Base-by-base conservation (phyloP, 2,797 vertebrate species). In the Cichlasoma orientale region DNA sequence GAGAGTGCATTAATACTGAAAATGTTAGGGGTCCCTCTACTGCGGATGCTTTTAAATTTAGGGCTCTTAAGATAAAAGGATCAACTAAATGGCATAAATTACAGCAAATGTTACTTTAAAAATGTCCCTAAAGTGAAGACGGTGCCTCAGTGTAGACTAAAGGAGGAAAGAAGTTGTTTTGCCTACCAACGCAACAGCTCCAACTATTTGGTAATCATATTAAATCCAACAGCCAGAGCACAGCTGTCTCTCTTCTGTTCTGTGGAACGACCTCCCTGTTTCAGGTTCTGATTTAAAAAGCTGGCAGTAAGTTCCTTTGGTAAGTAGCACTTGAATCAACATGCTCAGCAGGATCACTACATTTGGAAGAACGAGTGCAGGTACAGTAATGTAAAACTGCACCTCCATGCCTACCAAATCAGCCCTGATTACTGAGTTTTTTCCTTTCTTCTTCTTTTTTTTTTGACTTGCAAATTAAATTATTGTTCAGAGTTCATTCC, bases 311-410 rank as follows among this genome's bases (percentile, higher is more conserved):
- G 72, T 71, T 79, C 47, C 23, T 56, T 12, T 13, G 52, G 50
- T 83, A 72, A 85, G 83, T 9, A 74, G 78, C 70, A 70, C 74
- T 82, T 77, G 66, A 90, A 88, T 86, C 83, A 88, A 61, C 79
- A 68, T 47, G 50, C 79, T 78, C 83, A 76, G 80, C 80, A 27
- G 89, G 84, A 16, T 56, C 27, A 44, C 79, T 7, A 10, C 57
- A 41, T 75, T 71, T 55, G 70, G 31, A 59, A 56, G 33, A 47
- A 25, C 0, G 5, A 80, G 61, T 23, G 33, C 21, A 74, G 59
- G 57, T 41, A 68, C 23, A 50, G 47, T 80, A 53, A 83, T 41
- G 23, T 59, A 58, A 74, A 86, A 61, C 25, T 8, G 63, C 44
- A 71, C 54, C 47, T 82, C 74, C 69, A 55, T 75, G 41, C 19